A percentile compares a stretch with the other conserved stretches of the same genome.
Evolutionary conservation across 2,113 vertebrate species (phyloP).

Genomic region (Pseudopipra pipra): DNA sequence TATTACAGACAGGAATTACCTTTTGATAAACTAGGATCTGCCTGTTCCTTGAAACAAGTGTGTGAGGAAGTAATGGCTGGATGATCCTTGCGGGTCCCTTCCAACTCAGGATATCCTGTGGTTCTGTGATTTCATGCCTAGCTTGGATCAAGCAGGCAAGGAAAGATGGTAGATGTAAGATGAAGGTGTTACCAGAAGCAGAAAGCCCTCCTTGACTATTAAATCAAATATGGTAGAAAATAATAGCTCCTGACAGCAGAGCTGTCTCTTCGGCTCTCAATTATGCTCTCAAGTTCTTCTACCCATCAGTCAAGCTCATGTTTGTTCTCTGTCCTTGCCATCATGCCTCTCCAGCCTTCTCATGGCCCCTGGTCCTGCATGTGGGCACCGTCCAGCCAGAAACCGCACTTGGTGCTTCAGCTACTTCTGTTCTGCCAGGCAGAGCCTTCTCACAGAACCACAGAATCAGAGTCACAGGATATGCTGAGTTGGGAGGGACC

Average conservation of each 20-base stretch:
- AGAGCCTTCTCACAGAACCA: background rate
- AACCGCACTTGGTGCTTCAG: fast-evolving
- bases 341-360: background rate
- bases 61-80: background rate
- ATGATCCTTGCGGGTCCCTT: no score
- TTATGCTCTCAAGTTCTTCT: no score
- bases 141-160: background rate
- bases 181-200: background rate
- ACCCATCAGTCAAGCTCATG: background rate
- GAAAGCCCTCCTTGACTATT: background rate
- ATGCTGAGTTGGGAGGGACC: background rate
- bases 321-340: background rate
- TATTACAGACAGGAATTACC: background rate
- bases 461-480: background rate
- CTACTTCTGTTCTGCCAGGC: no score
- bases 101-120: no score
- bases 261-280: fast-evolving
- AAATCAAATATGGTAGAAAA: background rate
- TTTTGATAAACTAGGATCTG: background rate
- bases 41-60: background rate
- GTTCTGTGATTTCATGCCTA: background rate
- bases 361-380: fast-evolving
- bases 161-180: background rate
- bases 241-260: background rate
- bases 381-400: background rate